Conservation (phyloP, 2,797 vertebrate genomes). For the Leptoclinus maculatus region DNA sequence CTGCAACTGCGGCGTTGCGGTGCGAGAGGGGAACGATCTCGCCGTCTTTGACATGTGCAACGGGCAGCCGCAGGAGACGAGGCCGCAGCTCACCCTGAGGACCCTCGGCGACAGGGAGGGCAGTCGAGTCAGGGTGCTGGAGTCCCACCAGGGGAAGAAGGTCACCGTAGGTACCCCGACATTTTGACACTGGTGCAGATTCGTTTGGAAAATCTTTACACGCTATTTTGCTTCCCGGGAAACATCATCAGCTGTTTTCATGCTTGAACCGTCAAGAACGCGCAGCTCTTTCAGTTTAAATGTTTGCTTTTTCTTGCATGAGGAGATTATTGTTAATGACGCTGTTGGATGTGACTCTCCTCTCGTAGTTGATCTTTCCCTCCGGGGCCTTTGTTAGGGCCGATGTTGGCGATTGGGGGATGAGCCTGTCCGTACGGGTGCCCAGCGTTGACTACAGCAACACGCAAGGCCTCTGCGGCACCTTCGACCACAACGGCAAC, state of each 20-base stretch:
- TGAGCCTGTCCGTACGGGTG: slow-evolving; percentile 82
- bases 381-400: slow-evolving; percentile 86
- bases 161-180: slow-evolving; percentile 82
- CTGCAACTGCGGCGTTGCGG: slow-evolving; percentile 83
- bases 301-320: background rate
- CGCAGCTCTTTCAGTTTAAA: background rate
- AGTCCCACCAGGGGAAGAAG: slow-evolving; percentile 87
- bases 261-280: background rate
- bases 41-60: slow-evolving; percentile 86
- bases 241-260: background rate
- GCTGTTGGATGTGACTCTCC: slow-evolving; percentile 49
- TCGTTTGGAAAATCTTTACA: background rate
- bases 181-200: slow-evolving; percentile 40
- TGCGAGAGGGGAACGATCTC: slow-evolving; percentile 75
- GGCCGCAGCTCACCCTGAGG: slow-evolving; percentile 79
- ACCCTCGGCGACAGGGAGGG: slow-evolving; percentile 27
- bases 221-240: background rate
- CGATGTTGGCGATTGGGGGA: slow-evolving; percentile 83
- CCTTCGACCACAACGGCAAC: slow-evolving; percentile 82
- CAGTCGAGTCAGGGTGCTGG: slow-evolving; percentile 77
- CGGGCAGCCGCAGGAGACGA: slow-evolving; percentile 75
- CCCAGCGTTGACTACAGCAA: slow-evolving; percentile 81
- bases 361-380: slow-evolving; percentile 84
- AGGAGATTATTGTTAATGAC: slow-evolving; percentile 27
- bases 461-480: slow-evolving; percentile 84